Base-by-base conservation (phyloP, 2,888 invertebrate genomes). In the Mythimna ferrago region DNA sequence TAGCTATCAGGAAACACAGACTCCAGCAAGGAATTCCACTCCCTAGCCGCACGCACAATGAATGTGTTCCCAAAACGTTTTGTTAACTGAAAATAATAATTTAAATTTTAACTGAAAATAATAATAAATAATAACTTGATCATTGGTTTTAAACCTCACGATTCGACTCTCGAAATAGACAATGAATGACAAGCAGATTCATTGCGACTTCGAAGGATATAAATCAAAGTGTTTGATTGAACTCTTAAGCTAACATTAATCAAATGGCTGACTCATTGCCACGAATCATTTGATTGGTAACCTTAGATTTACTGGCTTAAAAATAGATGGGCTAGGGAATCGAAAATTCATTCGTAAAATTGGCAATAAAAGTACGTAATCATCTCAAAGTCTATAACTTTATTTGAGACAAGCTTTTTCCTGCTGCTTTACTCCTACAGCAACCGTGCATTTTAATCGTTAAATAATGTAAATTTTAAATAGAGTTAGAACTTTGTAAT, bases 141-240 rank as follows among this genome's bases (percentile, higher is more conserved):
- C 26, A 61, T 48, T 56, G 14, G n/a, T 60, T 61, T 54, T 26
- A 60, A 58, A 54, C 16, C 41, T 53, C 19, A 41, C 58, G 11
- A 71, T 60, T 65, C 38, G 2, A 61, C 11, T 66, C 9, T 2
- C 6, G 14, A 44, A 76, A 62, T 57, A 53, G 35, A 21, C 41
- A 4, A 6, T 7, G 10, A 65, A 73, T 41, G 48, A 73, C 54
- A 35, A 56, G 10, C 21, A 61, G 7, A 61, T 53, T 41, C 48
- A 63, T 41, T 11, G 38, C 16, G 35, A 48, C 6, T 53, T 71
- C 19, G 51, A 61, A 66, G 73, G 26, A 57, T 66, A 66, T 77
- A 56, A 73, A 79, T 76, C 61, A 66, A 38, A 72, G 60, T 63
- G 19, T 10, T n/a, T 6, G 44, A n/a, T 72, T 26, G 32, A 61